A percentile compares a stretch with the other conserved stretches of the same genome.
These are phyloP conservation scores for Epinephelus lanceolatus DNA, from an alignment of 2,113 vertebrate species.

Conservation along the genomic window DNA sequence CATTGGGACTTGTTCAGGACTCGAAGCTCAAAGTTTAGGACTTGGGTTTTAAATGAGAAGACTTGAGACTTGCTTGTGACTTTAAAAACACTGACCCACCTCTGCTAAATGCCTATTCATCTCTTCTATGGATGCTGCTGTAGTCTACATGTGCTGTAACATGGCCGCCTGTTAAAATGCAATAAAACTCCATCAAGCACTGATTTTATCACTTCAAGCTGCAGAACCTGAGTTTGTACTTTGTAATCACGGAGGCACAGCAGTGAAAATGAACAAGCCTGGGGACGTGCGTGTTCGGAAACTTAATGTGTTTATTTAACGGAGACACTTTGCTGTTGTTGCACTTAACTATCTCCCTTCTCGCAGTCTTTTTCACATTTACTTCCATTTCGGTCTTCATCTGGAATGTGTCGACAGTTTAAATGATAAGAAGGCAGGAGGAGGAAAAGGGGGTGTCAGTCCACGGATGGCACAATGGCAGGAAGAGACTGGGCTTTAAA, in stretches of 20 bases:
- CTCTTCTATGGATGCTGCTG: conserved; percentile 32
- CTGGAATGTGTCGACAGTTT: conserved; percentile 37
- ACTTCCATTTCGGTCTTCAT: conserved; percentile 18
- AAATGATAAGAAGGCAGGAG: conserved; percentile 17
- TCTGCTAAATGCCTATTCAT: conserved; percentile 27
- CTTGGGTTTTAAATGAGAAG: too few species aligned
- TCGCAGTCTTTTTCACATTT: neutral
- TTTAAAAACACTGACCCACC: too few species aligned
- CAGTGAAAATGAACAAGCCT: neutral
- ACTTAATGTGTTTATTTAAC: conserved; percentile 25
- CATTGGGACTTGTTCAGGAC: too few species aligned
- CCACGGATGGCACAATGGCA: conserved; percentile 68
- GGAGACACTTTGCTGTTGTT: neutral
- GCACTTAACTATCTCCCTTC: neutral
- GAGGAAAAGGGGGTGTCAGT: neutral
- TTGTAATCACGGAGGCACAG: neutral
- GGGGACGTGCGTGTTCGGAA: neutral
- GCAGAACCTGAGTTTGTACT: neutral
- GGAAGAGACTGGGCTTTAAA: conserved; percentile 53
- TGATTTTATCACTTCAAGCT: neutral
- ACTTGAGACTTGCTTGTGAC: too few species aligned
- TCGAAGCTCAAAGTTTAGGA: too few species aligned
- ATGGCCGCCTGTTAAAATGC: neutral
- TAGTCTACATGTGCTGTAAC: conserved; percentile 20
- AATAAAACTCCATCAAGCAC: conserved; percentile 63